Base-by-base conservation (phyloP, 2,113 vertebrate genomes). In the Campylorhamphus procurvoides region DNA sequence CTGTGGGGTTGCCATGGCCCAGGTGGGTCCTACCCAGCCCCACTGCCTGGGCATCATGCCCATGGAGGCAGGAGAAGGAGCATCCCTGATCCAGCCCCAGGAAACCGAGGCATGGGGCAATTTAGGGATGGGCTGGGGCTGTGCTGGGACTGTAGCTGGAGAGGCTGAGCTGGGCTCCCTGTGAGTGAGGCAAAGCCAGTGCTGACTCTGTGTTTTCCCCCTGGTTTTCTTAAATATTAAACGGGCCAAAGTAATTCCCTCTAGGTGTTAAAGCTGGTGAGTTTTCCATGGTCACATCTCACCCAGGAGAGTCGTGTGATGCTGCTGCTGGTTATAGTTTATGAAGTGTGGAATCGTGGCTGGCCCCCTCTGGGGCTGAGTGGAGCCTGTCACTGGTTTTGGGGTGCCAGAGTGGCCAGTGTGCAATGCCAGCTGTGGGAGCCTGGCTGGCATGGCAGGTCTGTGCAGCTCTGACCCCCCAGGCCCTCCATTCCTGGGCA, bases 81-180 rank as follows among this genome's bases (percentile, higher is more conserved):
- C 23, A 28, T 50, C 55, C 49, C 10, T 4, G 7, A 19, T 62
- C n/a, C 67, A 7, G 31, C 22, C 3, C 17, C 29, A 11, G 72
- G 58, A 56, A 59, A 39, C 0, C 0, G 0, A 53, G 74, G 33
- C 17, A 12, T 0, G 2, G 7, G 14, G 68, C 0, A 2, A 33
- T 24, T 35, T 35, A 25, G 49, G 59, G 60, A 18, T 3, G 39
- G 42, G 29, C 40, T 35, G 10, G 46, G 50, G 18, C 18, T 85
- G 80, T 4, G 25, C 35, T 25, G 5, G 40, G 56, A 8, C 22
- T 85, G 84, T 4, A 18, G 46, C 47, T 37, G 63, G 62, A 40
- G 31, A 39, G 46, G 42, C 79, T 76, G 84, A 50, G 35, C 44
- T 18, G 1, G 3, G 79, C 16, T 31, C 47, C 25, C 29, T 0